Evolutionary conservation across 2,797 vertebrate species (phyloP).

Genomic region (Tadarida brasiliensis): DNA sequence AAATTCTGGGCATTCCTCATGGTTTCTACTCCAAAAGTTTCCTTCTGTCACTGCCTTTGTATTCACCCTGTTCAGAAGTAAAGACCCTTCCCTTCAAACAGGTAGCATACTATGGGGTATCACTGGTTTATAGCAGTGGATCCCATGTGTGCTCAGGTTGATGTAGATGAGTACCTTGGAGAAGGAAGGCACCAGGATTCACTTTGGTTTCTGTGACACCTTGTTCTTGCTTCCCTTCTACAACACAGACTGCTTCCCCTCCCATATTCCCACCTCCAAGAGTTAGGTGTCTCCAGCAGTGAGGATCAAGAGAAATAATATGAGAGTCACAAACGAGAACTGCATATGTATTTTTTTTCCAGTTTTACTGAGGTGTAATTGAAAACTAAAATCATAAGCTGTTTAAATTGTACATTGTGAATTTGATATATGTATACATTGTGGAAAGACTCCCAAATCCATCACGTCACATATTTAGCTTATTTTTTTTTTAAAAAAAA

Average conservation of each 20-base stretch:
- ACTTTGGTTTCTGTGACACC: neutral
- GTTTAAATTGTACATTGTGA: neutral
- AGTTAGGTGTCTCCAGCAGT: neutral
- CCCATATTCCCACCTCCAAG: neutral
- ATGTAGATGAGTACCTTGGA: neutral
- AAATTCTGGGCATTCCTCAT: neutral
- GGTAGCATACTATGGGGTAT: fast-evolving
- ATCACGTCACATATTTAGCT: neutral
- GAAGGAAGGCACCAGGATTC: neutral
- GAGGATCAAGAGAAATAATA: neutral
- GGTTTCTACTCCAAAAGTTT: neutral
- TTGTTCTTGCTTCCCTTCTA: neutral
- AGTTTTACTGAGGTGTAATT: neutral
- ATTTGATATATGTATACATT: neutral
- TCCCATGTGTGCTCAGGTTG: neutral
- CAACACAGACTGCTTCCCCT: neutral
- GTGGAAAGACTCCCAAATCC: neutral
- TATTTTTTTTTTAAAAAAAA: neutral
- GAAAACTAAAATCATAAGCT: neutral
- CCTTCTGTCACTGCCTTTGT: neutral
- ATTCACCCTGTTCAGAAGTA: neutral
- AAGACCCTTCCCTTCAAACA: neutral
- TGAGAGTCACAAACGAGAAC: neutral
- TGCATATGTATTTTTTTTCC: neutral
- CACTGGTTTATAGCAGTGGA: neutral